Base-by-base conservation (phyloP, 2,113 vertebrate species). In the Suricata suricatta region DNA sequence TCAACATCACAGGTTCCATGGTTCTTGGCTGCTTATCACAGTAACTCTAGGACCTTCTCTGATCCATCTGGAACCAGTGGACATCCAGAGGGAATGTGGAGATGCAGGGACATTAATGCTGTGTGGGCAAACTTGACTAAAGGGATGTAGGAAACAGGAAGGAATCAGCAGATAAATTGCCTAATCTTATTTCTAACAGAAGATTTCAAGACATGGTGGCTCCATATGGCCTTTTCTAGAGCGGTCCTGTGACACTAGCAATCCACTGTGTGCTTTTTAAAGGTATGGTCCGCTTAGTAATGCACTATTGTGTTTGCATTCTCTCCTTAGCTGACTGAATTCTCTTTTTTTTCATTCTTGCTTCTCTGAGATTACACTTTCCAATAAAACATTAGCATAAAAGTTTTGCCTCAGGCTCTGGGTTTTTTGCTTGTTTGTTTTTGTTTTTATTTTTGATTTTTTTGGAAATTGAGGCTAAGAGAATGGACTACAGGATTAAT, bases 401-500 rank as follows among this genome's bases (percentile, higher is more conserved):
- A 93, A 77, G 27, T 54, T 71, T 86, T 87, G 21, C 44, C 13
- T 69, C 15, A 54, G 60, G 31, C 35, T 76, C 57, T 79, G 10
- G 14, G 14, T 35, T 35, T 35, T 38, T 69, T 69, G 7, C n/a
- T 69, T 69, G 50, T 50, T 50, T 64, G 27, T 64, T 63, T 50
- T 50, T 69, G 19, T 41, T 72, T 74, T 41, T 14, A 5, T 41
- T 41, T 41, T 41, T 41, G 41, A 41, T 47, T 44, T 69, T 84
- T 71, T 54, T 76, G 29, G 35, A 27, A 90, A 94, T 25, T 60
- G 4, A 90, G 57, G 44, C 41, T 91, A 84, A 96, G 69, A 74
- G 80, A 96, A 88, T 79, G 33, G 35, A 41, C 57, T 94, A 47
- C 25, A 72, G 74, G 47, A 95, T 83, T 94, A 93, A 16, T 27